phyloP scores from a whole-genome alignment of 2,797 vertebrate genomes.

The Coregonus suidteri region DNA sequence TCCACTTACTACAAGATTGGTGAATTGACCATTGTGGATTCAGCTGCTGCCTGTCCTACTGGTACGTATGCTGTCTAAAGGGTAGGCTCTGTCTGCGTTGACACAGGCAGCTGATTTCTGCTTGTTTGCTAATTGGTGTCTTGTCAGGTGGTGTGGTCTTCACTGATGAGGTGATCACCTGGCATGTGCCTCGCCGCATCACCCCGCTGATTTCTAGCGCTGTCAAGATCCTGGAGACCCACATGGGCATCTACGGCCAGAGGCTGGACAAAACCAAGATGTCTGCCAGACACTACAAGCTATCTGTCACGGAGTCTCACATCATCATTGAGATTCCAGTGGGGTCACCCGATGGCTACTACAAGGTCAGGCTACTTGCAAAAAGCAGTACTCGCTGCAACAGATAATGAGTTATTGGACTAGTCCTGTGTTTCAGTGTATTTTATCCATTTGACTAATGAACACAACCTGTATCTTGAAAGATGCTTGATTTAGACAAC shows the following conservation, averaged over 20 bases:
- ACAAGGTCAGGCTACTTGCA: constrained; percentile 74
- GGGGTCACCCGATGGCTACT: constrained; percentile 82
- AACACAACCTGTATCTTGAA: no score
- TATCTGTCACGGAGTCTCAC: constrained; percentile 61
- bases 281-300: constrained; percentile 64
- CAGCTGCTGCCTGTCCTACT: constrained; percentile 77
- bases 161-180: constrained; percentile 70
- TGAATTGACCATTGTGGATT: constrained; percentile 75
- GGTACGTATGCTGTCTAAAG: constrained; percentile 46
- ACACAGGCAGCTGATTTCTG: no score
- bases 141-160: constrained; percentile 77
- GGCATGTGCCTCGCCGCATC: constrained; percentile 80
- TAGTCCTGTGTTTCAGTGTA: background rate
- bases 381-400: no score
- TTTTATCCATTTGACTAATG: no score
- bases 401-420: no score
- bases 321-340: constrained; percentile 78
- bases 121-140: background rate
- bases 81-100: background rate
- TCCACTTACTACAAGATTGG: constrained; percentile 71
- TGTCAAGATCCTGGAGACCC: constrained; percentile 64
- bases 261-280: constrained; percentile 73
- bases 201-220: constrained; percentile 58
- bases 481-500: no score
- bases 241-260: constrained; percentile 80